Base-by-base conservation (phyloP, 2,113 vertebrate genomes). In the Acanthisitta chloris region DNA sequence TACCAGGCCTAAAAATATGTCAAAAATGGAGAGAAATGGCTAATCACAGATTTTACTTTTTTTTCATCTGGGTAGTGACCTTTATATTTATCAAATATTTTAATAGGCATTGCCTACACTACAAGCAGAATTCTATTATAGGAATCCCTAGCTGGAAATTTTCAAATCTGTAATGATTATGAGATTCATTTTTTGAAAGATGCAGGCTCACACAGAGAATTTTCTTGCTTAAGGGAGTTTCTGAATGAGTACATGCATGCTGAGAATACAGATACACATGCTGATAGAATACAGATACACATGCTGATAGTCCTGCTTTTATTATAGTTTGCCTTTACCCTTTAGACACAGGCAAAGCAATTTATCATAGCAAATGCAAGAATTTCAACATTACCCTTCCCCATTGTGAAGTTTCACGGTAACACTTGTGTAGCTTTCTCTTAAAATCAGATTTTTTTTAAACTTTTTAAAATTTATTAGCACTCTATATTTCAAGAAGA, bases 71-170 rank as follows among this genome's bases (percentile, higher is more conserved):
- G 16, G 17, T 96, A 85, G 21, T 55, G 29, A 90, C 36, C 54
- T 96, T 95, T 92, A 48, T 82, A 67, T 62, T 88, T 86, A 55
- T 40, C 45, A 77, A 70, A 40, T 55, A 86, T 54, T 93, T 78
- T 45, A 87, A 74, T 5, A 58, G 3, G 8, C 34, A 87, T 82
- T 87, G 31, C 88, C 23, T 55, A 71, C 7, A 20, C 17, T 93
- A 42, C 61, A 73, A 92, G 42, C 29, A 85, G 61, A 94, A 85
- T 85, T 93, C 36, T 76, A 38, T 82, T 59, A 49, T 1, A 86
- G n/a, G 59, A 92, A 94, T 62, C 38, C 24, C 74, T 78, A 61
- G 9, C n/a, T 66, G 0, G 1, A 64, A 91, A 76, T 69, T 38
- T 86, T 43, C 10, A 79, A 76, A 89, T 42, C 24, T 3, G 4